Conservation (phyloP, 2,113 vertebrate species). For the Sisor rabdophorus region DNA sequence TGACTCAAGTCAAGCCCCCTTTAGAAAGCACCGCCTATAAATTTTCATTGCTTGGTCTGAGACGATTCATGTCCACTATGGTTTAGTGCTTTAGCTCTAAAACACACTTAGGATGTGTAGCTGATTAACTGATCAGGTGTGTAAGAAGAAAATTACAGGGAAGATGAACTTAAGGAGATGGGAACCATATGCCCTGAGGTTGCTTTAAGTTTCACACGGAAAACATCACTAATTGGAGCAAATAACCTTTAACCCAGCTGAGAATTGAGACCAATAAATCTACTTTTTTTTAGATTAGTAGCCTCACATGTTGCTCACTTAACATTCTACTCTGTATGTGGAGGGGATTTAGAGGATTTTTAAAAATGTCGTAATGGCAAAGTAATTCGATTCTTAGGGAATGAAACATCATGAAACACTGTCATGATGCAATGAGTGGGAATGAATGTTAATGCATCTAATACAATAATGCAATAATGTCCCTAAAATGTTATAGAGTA, state of each 20-base stretch:
- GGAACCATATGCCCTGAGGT: not conserved
- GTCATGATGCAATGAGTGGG: too few relatives aligned
- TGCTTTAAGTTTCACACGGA: not conserved
- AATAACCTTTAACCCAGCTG: not conserved
- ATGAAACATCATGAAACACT: not conserved
- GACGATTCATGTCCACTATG: not conserved
- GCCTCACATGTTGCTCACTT: not conserved
- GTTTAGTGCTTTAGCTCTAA: slow-evolving; percentile 3
- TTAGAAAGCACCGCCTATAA: not conserved
- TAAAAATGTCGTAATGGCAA: not conserved
- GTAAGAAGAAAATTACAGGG: slow-evolving; percentile 8
- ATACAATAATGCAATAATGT: too few relatives aligned
- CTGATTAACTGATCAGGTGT: not conserved
- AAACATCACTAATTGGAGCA: too few relatives aligned
- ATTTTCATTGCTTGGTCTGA: not conserved
- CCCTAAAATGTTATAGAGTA: too few relatives aligned
- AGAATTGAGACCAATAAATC: not conserved
- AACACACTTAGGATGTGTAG: not conserved
- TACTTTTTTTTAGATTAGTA: too few relatives aligned
- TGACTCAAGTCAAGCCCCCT: not conserved
- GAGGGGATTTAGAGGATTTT: not conserved
- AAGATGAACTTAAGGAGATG: not conserved
- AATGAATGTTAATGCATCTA: too few relatives aligned
- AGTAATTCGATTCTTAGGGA: not conserved
- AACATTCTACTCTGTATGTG: not conserved